Conservation (phyloP, 2,113 vertebrate genomes). For the Megalops atlanticus region DNA sequence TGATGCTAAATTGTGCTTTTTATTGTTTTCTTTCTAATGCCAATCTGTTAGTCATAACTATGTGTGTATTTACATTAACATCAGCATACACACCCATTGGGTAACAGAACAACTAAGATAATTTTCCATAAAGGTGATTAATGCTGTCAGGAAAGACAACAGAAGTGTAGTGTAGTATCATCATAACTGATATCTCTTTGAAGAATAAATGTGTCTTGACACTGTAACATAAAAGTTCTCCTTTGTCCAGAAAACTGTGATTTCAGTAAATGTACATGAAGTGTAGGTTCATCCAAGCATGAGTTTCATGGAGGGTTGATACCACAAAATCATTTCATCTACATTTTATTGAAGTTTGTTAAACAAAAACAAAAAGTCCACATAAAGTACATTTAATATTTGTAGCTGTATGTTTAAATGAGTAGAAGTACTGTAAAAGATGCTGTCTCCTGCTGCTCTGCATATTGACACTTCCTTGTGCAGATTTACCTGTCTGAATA, state of each 20-base stretch:
- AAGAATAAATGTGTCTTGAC: not conserved
- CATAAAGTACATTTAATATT: not conserved
- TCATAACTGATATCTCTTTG: not conserved
- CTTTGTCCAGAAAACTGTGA: too few species aligned
- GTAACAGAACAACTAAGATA: conserved; percentile 20
- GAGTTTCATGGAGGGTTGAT: not conserved
- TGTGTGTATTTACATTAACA: conserved; percentile 21
- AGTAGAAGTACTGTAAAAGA: conserved; percentile 29
- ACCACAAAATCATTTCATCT: not conserved
- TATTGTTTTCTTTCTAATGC: not conserved
- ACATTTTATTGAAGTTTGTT: not conserved
- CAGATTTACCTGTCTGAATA: conserved; percentile 85
- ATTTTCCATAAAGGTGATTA: conserved; percentile 28
- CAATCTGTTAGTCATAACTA: conserved; percentile 22
- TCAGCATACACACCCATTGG: conserved; percentile 18
- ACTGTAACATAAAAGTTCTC: too few species aligned
- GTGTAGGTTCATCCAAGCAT: too few species aligned
- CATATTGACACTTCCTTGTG: conserved; percentile 74
- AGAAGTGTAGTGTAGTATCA: conserved; percentile 10
- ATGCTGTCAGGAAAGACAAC: conserved; percentile 19
- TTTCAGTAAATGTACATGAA: too few species aligned
- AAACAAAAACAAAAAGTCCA: not conserved
- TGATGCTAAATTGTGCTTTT: conserved; percentile 23
- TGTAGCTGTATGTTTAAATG: not conserved
- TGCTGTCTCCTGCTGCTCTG: conserved; percentile 48